These are phyloP conservation scores for Prionailurus bengalensis DNA, from an alignment of 2,113 vertebrate species.

Conservation along the genomic window DNA sequence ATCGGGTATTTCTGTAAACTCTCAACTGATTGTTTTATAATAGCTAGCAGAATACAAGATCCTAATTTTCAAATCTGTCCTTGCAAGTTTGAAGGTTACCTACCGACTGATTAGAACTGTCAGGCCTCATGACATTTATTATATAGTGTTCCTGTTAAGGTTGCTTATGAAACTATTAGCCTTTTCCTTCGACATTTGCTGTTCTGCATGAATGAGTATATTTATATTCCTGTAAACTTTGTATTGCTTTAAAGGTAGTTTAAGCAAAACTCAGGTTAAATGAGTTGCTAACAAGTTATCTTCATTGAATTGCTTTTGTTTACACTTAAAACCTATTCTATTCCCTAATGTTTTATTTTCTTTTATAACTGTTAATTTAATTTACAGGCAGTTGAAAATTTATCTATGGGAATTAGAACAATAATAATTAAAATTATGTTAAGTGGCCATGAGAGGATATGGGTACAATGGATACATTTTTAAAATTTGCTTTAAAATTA, in stretches of 20 bases:
- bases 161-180: conserved; percentile 83
- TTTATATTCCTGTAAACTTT: conserved; percentile 73
- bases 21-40: conserved; percentile 73
- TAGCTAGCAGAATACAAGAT: conserved; percentile 50
- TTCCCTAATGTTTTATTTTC: conserved; percentile 66
- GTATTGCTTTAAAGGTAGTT: conserved; percentile 77
- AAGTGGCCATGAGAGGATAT: neutral
- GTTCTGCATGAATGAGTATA: conserved; percentile 81
- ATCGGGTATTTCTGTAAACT: conserved; percentile 54
- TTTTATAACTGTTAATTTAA: conserved; percentile 61
- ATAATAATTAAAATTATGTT: conserved; percentile 6
- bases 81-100: conserved; percentile 84
- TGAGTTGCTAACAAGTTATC: conserved; percentile 77
- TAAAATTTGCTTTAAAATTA: conserved; percentile 8
- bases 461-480: neutral
- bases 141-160: conserved; percentile 76
- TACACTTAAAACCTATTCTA: conserved; percentile 73
- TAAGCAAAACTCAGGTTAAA: conserved; percentile 78
- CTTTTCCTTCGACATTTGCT: conserved; percentile 85
- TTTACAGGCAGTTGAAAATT: conserved; percentile 1
- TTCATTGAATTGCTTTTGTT: conserved; percentile 78
- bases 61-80: conserved; percentile 65
- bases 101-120: conserved; percentile 81
- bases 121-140: conserved; percentile 77
- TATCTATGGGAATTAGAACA: conserved; percentile 40